Base-by-base conservation (phyloP, 2,888 invertebrate genomes). In the Eupithecia vulgata region DNA sequence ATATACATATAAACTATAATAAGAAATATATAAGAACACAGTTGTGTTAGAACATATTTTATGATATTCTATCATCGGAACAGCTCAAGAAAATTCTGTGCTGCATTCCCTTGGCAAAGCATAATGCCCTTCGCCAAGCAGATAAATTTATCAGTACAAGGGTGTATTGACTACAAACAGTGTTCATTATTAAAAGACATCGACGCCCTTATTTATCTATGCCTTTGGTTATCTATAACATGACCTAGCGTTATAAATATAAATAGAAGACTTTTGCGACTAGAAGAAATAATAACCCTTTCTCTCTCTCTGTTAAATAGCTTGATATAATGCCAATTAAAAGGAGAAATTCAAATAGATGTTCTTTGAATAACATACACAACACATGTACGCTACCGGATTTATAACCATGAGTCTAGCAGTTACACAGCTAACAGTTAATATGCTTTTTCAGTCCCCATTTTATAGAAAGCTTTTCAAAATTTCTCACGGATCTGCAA, bases 271-370 rank as follows among this genome's bases (percentile, higher is more conserved):
- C 21, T 12, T 45, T 17, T 52, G 48, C 48, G 21, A 8, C 48
- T 21, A 21, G 21, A 8, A 48, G 35, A 35, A 34, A 30, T 62
- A 35, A 35, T 2, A n/a, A 64, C 35, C 35, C 62, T 10, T 40
- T 30, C 30, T 30, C 1, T 30, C 30, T 30, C 1, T 30, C 30
- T 35, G 3, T 17, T 21, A 35, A 1, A n/a, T 35, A 64, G 13
- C 64, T 64, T 21, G 64, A 40, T 64, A 40, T 25, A 52, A 67
- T 69, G 68, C 71, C 68, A 74, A 71, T 74, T 74, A 74, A 71
- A 66, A 66, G 66, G 65, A 42, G 74, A 74, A 71, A 71, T 68
- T 52, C 21, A 37, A 71, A 70, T 62, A 65, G 35, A 65, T 65
- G 37, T 65, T 68, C 62, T 35, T 42, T 68, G 45, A 71, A 68